Percentiles rank a stretch among this genome's conserved stretches.
Evolutionary conservation across 2,113 vertebrate genomes (phyloP).

Genomic region (Ellobius talpinus): DNA sequence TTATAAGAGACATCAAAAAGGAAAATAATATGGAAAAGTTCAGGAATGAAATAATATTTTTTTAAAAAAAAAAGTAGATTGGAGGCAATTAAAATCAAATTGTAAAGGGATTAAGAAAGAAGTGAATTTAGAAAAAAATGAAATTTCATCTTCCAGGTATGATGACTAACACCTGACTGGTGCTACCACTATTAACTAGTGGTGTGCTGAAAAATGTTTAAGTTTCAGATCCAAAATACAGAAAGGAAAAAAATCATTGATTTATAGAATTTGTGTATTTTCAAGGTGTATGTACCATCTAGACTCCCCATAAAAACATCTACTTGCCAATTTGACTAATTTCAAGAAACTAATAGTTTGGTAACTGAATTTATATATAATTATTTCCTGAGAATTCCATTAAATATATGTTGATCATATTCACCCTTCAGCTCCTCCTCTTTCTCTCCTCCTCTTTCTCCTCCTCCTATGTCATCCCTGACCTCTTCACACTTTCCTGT

Average conservation of each 20-base stretch:
- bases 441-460: not conserved
- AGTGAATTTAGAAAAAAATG: slow-evolving; percentile 62
- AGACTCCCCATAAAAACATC: not conserved
- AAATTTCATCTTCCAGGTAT: slow-evolving; percentile 15
- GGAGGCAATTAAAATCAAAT: slow-evolving; percentile 57
- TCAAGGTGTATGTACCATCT: not conserved
- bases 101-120: slow-evolving; percentile 63
- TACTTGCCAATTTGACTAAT: not conserved
- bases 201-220: not conserved
- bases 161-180: slow-evolving; percentile 20
- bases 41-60: slow-evolving; percentile 32
- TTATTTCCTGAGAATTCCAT: not conserved
- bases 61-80: not conserved
- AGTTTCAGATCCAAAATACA: not conserved
- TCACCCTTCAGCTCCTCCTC: not conserved
- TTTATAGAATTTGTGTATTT: slow-evolving; percentile 25
- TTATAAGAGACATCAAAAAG: slow-evolving; percentile 51
- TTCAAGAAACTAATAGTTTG: slow-evolving; percentile 24
- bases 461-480: too few relatives aligned
- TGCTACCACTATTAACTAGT: not conserved
- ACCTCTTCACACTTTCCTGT: too few relatives aligned
- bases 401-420: not conserved
- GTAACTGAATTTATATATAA: not conserved
- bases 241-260: not conserved
- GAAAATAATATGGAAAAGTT: slow-evolving; percentile 51